Evolutionary conservation across 2,888 invertebrate genomes (phyloP), one percentile per base, ranked within the genome.

Genomic region (Meiosimyza platycephala): DNA sequence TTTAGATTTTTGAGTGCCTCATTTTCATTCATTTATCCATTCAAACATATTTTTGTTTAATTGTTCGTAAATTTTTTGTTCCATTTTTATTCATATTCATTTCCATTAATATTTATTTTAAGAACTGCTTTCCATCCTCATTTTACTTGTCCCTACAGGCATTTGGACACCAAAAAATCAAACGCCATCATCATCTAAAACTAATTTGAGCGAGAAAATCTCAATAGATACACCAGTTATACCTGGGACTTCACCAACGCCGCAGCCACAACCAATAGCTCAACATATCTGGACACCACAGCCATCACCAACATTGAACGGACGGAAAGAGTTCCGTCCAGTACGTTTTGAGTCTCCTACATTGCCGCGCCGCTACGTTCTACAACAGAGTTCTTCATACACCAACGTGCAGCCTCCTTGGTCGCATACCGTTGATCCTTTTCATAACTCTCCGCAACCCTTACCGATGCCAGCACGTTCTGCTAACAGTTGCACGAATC

Each of bases 231-330:
- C 51, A 52, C 59, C 62, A 16, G 75, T 73, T 40, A 75, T 72
- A 9, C 71, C 74, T 65, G 78, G 82, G 83, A 75, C 86, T 85
- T 81, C 86, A 81, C 76, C 86, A 83, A 76, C 88, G 85, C 81
- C 88, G 81, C 84, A 84, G 5, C 78, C 80, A 40, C 84, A 84
- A 18, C 85, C 90, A 74, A 89, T 89, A 79, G 90, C 91, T 90
- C 92, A 69, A 89, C 92, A 72, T 90, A 89, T 95, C 78, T 95
- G 95, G 95, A 92, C 92, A 47, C 95, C 95, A 13, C 90, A 90
- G 79, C 90, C 93, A 51, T 94, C 94, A 82, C 95, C 95, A 55
- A 90, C 90, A 69, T 88, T 90, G 47, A 79, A 80, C 57, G 92
- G 93, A 78, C 90, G 93, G 79, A 95, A 94, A 87, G 90, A 92